These are phyloP conservation scores for Sterna hirundo DNA, from an alignment of 2,113 vertebrate genomes.

Conservation along the genomic window DNA sequence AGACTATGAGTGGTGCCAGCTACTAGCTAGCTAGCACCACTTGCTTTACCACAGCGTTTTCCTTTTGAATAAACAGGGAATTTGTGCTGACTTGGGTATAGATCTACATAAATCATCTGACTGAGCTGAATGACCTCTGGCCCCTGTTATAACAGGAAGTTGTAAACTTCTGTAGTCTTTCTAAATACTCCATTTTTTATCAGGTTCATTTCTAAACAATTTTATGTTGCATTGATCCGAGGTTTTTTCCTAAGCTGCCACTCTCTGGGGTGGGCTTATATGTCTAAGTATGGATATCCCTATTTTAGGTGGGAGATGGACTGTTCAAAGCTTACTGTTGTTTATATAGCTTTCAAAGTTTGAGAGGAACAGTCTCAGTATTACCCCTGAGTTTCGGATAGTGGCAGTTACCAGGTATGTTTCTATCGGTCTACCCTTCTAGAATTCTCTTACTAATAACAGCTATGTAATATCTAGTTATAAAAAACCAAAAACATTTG, in stretches of 20 bases:
- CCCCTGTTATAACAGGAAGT: not conserved
- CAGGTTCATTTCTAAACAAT: not conserved
- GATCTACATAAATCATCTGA: not conserved
- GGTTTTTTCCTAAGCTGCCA: not conserved
- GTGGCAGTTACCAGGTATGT: not conserved
- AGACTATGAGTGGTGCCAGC: not conserved
- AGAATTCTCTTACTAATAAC: not conserved
- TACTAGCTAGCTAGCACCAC: not conserved
- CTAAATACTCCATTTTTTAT: not conserved
- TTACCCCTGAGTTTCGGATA: not conserved
- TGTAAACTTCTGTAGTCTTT: not conserved
- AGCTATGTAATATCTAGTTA: not conserved
- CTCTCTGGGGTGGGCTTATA: not conserved
- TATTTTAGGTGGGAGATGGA: not conserved
- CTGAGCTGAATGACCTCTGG: not conserved
- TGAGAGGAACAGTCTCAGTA: not conserved
- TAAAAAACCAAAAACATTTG: not conserved
- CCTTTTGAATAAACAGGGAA: not conserved
- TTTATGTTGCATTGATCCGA: not conserved
- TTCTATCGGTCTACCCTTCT: not conserved
- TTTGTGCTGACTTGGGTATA: not conserved
- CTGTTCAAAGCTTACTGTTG: not conserved
- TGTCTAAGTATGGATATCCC: not conserved
- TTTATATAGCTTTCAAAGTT: not conserved
- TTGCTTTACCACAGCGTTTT: not conserved